Percentiles rank a stretch among this genome's conserved stretches.
Conservation (phyloP, 2,888 invertebrate species). For the Schizaphis graminum region DNA sequence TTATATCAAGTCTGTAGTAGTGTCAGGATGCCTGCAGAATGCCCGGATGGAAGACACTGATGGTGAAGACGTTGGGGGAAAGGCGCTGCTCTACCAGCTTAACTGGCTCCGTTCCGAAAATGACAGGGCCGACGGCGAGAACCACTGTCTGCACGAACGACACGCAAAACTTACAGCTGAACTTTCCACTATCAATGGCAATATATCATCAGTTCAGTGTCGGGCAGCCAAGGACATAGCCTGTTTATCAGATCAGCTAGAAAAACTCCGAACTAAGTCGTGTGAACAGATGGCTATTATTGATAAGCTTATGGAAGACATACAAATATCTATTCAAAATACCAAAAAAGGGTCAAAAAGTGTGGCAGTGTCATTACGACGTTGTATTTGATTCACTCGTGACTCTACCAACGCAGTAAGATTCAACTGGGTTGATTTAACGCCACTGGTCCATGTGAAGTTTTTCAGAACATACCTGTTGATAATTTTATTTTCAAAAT, state of each 20-base stretch:
- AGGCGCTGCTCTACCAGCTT: slow-evolving; percentile 51
- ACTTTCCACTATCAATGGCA: slow-evolving; percentile 25
- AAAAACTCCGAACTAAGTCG: background rate
- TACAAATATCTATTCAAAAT: slow-evolving; percentile 38
- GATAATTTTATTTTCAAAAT: background rate
- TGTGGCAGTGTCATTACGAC: background rate
- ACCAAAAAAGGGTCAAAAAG: background rate
- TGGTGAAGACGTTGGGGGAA: background rate
- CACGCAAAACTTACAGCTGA: background rate
- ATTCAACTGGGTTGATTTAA: background rate
- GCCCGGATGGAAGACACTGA: background rate
- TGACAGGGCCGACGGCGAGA: slow-evolving; percentile 46
- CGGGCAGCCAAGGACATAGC: slow-evolving; percentile 11
- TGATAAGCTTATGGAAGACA: slow-evolving; percentile 53
- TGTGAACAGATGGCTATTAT: slow-evolving; percentile 3
- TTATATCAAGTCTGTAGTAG: background rate
- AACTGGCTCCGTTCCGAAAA: slow-evolving; percentile 63
- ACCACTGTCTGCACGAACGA: slow-evolving; percentile 30
- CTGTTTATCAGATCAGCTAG: background rate
- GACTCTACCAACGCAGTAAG: background rate
- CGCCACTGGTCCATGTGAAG: background rate
- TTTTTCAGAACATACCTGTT: background rate
- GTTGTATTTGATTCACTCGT: background rate
- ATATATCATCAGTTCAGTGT: slow-evolving; percentile 7
- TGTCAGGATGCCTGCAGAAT: background rate